Conservation (phyloP, 2,888 invertebrate species). For the Lepetodrilus schrolli region DNA sequence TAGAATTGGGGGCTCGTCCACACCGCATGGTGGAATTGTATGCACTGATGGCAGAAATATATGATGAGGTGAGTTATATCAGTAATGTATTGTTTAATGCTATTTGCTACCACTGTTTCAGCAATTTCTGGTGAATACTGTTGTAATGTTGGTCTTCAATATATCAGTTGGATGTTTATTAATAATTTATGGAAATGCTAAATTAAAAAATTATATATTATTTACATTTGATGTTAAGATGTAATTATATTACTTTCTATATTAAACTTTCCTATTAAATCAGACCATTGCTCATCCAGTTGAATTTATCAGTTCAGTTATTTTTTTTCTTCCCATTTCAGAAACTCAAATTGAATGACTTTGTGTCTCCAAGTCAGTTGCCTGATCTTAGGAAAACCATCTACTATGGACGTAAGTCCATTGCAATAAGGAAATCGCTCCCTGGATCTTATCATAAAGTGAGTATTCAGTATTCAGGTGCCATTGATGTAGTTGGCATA, state of each 20-base stretch:
- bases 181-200: too few relatives aligned
- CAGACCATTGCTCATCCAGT: too few relatives aligned
- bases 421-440: conserved; percentile 66
- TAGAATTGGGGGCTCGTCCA: conserved; percentile 70
- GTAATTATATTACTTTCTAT: too few relatives aligned
- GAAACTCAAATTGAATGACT: conserved; percentile 74
- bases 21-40: conserved; percentile 74
- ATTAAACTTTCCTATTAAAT: too few relatives aligned
- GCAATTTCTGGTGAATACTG: neutral
- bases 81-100: neutral
- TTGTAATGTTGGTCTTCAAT: too few relatives aligned
- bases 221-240: too few relatives aligned
- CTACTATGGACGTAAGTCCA: conserved; percentile 71
- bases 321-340: conserved; percentile 46
- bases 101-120: neutral
- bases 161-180: too few relatives aligned
- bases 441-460: conserved; percentile 71
- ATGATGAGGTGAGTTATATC: conserved; percentile 72
- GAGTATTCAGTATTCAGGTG: too few relatives aligned
- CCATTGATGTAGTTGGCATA: too few relatives aligned
- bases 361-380: conserved; percentile 72
- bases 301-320: too few relatives aligned
- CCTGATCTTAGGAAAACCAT: conserved; percentile 73
- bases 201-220: too few relatives aligned
- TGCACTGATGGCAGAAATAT: conserved; percentile 73